Conservation (phyloP, 1,140 invertebrate genomes). For the Drosophila quadrilineata region DNA sequence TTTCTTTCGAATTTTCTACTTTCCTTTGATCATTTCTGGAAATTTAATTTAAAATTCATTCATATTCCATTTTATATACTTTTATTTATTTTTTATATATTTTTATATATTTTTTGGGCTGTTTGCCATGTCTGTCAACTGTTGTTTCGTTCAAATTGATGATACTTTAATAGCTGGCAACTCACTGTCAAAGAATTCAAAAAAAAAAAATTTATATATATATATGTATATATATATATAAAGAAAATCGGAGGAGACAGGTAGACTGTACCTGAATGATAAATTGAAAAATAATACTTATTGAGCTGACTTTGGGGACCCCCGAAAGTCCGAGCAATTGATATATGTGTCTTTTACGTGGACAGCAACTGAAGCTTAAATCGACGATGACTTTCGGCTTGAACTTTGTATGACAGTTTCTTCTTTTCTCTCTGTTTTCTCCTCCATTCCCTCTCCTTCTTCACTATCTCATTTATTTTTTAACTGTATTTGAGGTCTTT, state of each 20-base stretch:
- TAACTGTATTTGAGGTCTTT: neutral
- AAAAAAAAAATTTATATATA: no score
- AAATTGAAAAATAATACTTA: conserved; percentile 70
- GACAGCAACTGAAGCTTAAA: neutral
- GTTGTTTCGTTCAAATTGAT: no score
- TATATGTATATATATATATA: no score
- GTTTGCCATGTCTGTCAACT: no score
- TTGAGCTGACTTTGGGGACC: conserved; percentile 57
- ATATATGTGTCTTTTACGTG: conserved; percentile 20
- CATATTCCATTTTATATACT: neutral
- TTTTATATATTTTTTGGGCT: neutral
- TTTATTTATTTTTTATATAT: neutral
- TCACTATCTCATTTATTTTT: neutral
- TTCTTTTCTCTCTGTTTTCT: neutral
- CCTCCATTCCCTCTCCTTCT: neutral
- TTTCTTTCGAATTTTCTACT: no score
- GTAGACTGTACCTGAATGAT: conserved; percentile 53
- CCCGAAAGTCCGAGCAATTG: conserved; percentile 17
- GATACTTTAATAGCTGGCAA: conserved; percentile 65
- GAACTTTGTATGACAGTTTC: neutral
- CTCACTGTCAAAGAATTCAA: no score
- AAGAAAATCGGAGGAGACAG: conserved; percentile 50
- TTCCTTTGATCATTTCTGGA: no score
- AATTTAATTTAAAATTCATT: neutral
- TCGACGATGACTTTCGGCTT: conserved; percentile 1